Conservation (phyloP, 2,797 vertebrate species). For the Falco rusticolus region DNA sequence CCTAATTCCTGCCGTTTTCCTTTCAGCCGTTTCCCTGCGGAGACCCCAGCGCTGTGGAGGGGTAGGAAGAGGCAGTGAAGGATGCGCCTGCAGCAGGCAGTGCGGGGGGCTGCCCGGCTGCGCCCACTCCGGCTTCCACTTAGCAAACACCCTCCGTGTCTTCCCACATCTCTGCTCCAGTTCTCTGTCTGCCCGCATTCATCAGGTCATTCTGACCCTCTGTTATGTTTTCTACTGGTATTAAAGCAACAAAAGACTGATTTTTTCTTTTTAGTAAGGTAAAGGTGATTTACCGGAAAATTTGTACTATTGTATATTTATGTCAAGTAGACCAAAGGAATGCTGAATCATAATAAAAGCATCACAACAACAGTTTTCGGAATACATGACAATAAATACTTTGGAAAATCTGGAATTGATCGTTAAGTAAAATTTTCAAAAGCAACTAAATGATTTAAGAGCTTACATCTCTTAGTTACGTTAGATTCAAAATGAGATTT, state of each 20-base stretch:
- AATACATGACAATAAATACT: neutral
- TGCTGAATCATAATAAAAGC: neutral
- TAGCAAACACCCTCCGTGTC: neutral
- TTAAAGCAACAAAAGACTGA: neutral
- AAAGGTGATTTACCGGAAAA: neutral
- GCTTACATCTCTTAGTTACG: neutral
- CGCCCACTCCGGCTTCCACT: neutral
- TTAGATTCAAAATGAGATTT: neutral
- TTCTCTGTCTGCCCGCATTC: neutral
- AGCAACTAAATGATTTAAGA: neutral
- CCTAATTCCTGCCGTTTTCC: neutral
- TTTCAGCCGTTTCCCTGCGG: neutral
- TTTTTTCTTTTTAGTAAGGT: neutral
- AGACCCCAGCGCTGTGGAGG: neutral
- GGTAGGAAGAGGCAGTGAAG: neutral
- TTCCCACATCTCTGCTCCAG: neutral
- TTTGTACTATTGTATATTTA: neutral
- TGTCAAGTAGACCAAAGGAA: neutral
- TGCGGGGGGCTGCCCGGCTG: neutral
- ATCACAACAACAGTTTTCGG: neutral
- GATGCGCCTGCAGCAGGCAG: neutral
- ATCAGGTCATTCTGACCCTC: neutral
- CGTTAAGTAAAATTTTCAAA: neutral
- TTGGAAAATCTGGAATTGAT: neutral
- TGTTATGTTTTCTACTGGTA: neutral